A percentile compares a stretch with the other conserved stretches of the same genome.
These are phyloP conservation scores for Psilopsiagon aymara DNA, from an alignment of 2,113 vertebrate genomes.

Conservation along the genomic window DNA sequence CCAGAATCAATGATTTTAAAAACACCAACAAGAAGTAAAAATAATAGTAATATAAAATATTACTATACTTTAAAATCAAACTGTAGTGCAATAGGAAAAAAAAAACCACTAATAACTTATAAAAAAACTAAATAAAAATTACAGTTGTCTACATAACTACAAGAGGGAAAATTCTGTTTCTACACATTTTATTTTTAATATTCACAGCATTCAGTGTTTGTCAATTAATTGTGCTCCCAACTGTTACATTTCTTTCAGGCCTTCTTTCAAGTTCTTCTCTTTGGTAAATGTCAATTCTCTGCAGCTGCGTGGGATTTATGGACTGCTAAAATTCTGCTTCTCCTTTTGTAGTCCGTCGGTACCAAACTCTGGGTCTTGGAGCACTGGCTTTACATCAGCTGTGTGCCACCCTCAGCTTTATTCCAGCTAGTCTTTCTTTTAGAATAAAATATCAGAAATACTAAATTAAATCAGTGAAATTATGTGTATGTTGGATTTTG, in stretches of 20 bases:
- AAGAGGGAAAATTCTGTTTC: background rate
- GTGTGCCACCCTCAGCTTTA: background rate
- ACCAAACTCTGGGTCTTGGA: background rate
- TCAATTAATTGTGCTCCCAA: slow-evolving; percentile 17
- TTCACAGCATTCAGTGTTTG: slow-evolving; percentile 2
- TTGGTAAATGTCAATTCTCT: slow-evolving; percentile 42
- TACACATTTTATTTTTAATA: background rate
- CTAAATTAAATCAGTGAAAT: background rate
- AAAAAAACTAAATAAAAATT: background rate
- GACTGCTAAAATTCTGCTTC: background rate
- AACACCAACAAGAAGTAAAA: background rate
- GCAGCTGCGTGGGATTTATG: slow-evolving; percentile 19
- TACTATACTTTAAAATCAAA: background rate
- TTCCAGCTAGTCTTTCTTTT: background rate
- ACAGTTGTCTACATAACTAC: background rate
- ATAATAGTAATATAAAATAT: background rate
- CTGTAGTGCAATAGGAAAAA: background rate
- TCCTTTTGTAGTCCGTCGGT: background rate
- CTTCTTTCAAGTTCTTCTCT: slow-evolving; percentile 44
- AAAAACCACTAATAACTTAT: background rate
- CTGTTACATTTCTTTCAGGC: slow-evolving; percentile 38
- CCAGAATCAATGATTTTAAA: background rate
- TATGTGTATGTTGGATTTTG: background rate
- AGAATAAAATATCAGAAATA: background rate
- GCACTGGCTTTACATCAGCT: background rate